Base-by-base conservation (phyloP, 2,888 invertebrate genomes). In the Volucella inanis region DNA sequence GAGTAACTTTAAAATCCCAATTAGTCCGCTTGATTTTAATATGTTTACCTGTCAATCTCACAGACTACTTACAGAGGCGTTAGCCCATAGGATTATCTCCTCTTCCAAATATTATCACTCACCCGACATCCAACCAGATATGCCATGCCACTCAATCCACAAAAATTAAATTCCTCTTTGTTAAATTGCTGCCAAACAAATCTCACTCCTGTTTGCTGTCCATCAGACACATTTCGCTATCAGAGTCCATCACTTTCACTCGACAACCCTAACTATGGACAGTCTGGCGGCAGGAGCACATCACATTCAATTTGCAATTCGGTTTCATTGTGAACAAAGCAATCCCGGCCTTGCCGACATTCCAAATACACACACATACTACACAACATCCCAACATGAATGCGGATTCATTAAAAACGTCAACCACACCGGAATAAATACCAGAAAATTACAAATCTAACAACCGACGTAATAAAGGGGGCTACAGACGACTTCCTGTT, bases 361-460 rank as follows among this genome's bases (percentile, higher is more conserved):
- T 6, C 31, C 31, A 31, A 6, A 6, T 31, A 31, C 31, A 31
- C 6, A 31, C 31, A 31, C 4, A 31, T 31, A 71, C 71, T 64
- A 70, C 79, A 79, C 79, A 75, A 71, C 71, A 71, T 76, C 65
- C 49, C 71, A 76, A 85, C 84, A 80, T 71, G 71, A 71, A 85
- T 85, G 80, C 80, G 71, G 76, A 85, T 85, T 85, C 80, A 80
- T 80, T 80, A 80, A 85, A 85, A 85, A 85, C 61, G 71, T 85
- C 80, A 80, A 85, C 84, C 84, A 38, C 80, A 85, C 80, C 84
- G 80, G 71, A 80, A 85, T 85, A 80, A 80, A 85, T 85, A 85
- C 80, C 54, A 80, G 80, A 85, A 85, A 85, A 80, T 80, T 80
- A 80, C 80, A 80, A 67, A 76, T 85, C 84, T 67, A 80, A 80